Percentiles rank a stretch among this genome's conserved stretches.
Evolutionary conservation across 2,888 invertebrate genomes (phyloP).

Genomic region (Clusia tigrina): DNA sequence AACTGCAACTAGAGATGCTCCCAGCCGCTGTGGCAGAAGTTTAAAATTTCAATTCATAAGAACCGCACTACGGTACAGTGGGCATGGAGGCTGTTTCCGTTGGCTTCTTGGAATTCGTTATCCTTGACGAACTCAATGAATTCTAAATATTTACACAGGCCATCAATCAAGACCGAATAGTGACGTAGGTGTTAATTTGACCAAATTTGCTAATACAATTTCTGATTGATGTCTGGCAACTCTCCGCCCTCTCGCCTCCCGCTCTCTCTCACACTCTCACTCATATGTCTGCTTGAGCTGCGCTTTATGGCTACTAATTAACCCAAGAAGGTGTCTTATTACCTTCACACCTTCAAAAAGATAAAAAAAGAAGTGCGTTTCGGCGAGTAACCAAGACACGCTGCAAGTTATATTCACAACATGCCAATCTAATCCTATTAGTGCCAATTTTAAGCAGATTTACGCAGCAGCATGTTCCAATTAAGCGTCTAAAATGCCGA

Average conservation of each 20-base stretch:
- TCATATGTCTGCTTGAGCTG: not conserved
- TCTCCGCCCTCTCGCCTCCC: no score
- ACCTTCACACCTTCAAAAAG: constrained; percentile 18
- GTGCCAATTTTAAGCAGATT: constrained; percentile 60
- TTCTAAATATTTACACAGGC: constrained; percentile 9
- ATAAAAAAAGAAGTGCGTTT: no score
- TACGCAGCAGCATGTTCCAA: constrained; percentile 59
- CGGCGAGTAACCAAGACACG: not conserved
- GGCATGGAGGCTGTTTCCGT: not conserved
- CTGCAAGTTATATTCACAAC: not conserved
- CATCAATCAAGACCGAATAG: not conserved
- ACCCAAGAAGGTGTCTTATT: constrained; percentile 1
- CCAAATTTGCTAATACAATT: constrained; percentile 6
- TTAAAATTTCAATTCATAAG: no score
- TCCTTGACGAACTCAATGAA: constrained; percentile 5
- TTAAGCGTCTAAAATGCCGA: constrained; percentile 53
- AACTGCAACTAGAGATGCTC: no score
- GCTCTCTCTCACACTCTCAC: not conserved
- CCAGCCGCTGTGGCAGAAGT: no score
- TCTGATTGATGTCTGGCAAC: constrained; percentile 3
- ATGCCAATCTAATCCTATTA: constrained; percentile 51
- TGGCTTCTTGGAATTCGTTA: not conserved
- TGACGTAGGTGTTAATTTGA: constrained; percentile 10
- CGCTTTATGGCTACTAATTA: constrained; percentile 6
- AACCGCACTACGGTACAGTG: no score